Conservation (phyloP, 1,140 invertebrate genomes). For the Brachionus sp. region DNA sequence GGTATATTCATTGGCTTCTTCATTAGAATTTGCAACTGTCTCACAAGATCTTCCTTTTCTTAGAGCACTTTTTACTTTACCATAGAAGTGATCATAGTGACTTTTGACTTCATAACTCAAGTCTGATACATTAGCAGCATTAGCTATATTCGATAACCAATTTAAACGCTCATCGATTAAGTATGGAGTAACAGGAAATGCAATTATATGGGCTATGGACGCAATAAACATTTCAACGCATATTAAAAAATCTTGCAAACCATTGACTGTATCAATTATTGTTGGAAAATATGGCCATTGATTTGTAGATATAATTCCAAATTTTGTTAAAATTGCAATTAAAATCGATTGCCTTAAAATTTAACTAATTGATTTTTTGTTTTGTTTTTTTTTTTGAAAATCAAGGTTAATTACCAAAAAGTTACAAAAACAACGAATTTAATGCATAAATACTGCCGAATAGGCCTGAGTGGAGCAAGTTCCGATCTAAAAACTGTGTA, state of each 20-base stretch:
- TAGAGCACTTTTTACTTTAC: constrained; percentile 12
- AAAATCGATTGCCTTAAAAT: constrained; percentile 80
- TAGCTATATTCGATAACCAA: constrained; percentile 16
- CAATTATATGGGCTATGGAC: constrained; percentile 87
- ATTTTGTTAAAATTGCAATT: constrained; percentile 78
- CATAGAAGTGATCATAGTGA: constrained; percentile 32
- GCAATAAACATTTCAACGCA: constrained; percentile 97
- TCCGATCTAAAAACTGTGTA: constrained; percentile 82
- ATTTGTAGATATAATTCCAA: constrained; percentile 68
- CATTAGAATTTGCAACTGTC: neutral
- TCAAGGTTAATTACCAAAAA: constrained; percentile 76
- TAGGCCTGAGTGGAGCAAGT: constrained; percentile 81
- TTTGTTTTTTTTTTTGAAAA: neutral
- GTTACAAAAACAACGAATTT: constrained; percentile 96
- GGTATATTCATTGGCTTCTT: constrained; percentile 1
- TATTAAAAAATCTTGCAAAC: constrained; percentile 79
- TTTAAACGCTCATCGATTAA: constrained; percentile 52
- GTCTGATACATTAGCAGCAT: constrained; percentile 42
- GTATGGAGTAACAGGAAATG: constrained; percentile 85
- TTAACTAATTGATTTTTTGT: constrained; percentile 37
- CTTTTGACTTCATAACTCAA: constrained; percentile 28
- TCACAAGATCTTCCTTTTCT: neutral
- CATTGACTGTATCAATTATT: constrained; percentile 42
- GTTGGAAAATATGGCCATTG: constrained; percentile 47
- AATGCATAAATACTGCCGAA: constrained; percentile 94